Evolutionary conservation across 2,888 invertebrate species (phyloP), one percentile per base, ranked within the genome.

Genomic region (Melanostoma mellinum): DNA sequence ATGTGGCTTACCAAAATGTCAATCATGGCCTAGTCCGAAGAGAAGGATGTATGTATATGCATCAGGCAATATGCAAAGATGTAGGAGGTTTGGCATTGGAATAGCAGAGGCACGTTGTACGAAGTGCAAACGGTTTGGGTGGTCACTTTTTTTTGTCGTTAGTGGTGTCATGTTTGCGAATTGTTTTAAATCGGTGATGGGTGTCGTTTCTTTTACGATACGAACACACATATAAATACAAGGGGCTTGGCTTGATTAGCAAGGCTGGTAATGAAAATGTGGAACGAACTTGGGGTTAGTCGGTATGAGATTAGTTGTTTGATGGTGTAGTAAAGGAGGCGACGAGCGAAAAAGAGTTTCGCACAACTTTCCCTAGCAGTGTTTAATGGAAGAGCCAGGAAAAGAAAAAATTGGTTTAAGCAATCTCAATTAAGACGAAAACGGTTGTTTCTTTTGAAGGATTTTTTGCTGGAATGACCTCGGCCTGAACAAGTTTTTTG

Each of bases 1-100:
- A 67, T 80, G 81, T 61, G 81, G 81, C 65, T 73, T 77, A 77
- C 73, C 77, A 38, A 65, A 77, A 82, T 82, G 82, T 82, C 82
- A 82, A 77, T 82, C 82, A 82, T 35, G 56, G 46, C 36, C 50
- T 42, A 42, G 32, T 20, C 20, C 20, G 20, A 1, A 20, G 20
- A 20, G 20, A 20, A 20, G 35, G 67, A 33, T 32, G 48, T 20
- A 20, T 20, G 48, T 60, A 79, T 53, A 53, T 52, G 56, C 50
- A 56, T 40, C 10, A 33, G 8, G 76, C 50, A 20, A 20, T 20
- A 20, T 20, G 20, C 20, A 4, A 6, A 48, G 30, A 48, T 20
- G 77, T 82, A 68, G 77, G 77, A 73, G 61, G 68, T 52, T n/a
- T 65, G n/a, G 33, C 61, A 40, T 53, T 48, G 38, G 9, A 38